Evolutionary conservation across 2,113 vertebrate genomes (phyloP).

Genomic region (Brachyhypopomus occidentalis): DNA sequence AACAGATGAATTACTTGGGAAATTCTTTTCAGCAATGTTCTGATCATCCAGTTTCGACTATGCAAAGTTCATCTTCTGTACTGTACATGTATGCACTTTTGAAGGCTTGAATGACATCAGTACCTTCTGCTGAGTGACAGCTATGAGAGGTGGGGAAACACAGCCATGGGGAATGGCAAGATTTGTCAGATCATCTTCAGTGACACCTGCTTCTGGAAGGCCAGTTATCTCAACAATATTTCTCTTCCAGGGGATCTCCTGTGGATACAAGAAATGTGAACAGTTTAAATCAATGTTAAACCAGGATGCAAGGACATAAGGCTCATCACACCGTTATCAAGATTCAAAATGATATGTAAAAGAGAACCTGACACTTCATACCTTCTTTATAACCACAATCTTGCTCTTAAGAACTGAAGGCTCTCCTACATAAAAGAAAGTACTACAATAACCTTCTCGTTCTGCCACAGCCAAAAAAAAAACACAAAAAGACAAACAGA

Average conservation of each 20-base stretch:
- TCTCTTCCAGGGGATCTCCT: slow-evolving; percentile 41
- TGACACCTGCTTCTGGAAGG: slow-evolving; percentile 74
- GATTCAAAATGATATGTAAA: neutral
- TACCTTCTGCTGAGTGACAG: slow-evolving; percentile 80
- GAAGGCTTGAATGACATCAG: neutral
- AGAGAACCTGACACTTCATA: slow-evolving; percentile 30
- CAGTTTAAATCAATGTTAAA: neutral
- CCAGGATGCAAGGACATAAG: neutral
- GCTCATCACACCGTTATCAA: no score
- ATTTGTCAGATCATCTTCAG: slow-evolving; percentile 75
- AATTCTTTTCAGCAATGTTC: neutral
- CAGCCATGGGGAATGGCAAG: slow-evolving; percentile 78
- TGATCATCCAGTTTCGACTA: neutral
- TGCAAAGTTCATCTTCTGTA: neutral
- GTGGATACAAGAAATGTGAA: neutral
- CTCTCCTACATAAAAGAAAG: slow-evolving; percentile 22
- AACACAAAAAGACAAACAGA: neutral
- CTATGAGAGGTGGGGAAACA: slow-evolving; percentile 69
- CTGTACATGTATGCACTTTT: neutral
- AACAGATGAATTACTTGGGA: neutral
- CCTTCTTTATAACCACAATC: slow-evolving; percentile 44
- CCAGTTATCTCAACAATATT: slow-evolving; percentile 76
- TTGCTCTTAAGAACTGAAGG: slow-evolving; percentile 40
- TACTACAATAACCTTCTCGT: neutral
- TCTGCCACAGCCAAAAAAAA: neutral